A percentile compares a stretch with the other conserved stretches of the same genome.
Conservation (phyloP, 2,113 vertebrate species). For the Emydocephalus ijimae region DNA sequence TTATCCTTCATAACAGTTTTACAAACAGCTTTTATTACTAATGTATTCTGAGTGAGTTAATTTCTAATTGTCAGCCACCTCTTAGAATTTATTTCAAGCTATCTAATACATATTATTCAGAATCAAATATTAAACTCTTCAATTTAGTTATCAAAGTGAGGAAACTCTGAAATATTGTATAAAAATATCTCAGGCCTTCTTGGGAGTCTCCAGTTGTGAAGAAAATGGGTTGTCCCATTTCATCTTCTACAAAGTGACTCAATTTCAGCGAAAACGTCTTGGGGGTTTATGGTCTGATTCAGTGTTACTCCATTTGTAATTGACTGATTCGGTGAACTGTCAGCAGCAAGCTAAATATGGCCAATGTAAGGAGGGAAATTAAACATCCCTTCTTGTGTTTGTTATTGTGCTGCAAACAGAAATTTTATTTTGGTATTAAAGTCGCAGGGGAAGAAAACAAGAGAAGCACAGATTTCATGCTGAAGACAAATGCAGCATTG, state of each 20-base stretch:
- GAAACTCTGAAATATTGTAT: neutral
- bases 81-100: neutral
- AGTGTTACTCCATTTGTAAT: neutral
- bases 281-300: neutral
- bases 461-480: neutral
- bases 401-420: neutral
- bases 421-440: neutral
- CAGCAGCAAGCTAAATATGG: neutral
- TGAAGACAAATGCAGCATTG: neutral
- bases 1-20: neutral
- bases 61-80: neutral
- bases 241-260: neutral
- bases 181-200: neutral
- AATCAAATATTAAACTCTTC: neutral
- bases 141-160: neutral
- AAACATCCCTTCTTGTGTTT: neutral
- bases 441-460: neutral
- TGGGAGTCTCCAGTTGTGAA: neutral
- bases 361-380: neutral
- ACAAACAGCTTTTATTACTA: neutral
- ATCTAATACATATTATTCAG: neutral
- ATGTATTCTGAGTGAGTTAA: neutral
- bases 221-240: neutral
- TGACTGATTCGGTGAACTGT: neutral
- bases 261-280: neutral